Evolutionary conservation across 2,113 vertebrate species (phyloP).

Genomic region (Oxyruncus cristatus): DNA sequence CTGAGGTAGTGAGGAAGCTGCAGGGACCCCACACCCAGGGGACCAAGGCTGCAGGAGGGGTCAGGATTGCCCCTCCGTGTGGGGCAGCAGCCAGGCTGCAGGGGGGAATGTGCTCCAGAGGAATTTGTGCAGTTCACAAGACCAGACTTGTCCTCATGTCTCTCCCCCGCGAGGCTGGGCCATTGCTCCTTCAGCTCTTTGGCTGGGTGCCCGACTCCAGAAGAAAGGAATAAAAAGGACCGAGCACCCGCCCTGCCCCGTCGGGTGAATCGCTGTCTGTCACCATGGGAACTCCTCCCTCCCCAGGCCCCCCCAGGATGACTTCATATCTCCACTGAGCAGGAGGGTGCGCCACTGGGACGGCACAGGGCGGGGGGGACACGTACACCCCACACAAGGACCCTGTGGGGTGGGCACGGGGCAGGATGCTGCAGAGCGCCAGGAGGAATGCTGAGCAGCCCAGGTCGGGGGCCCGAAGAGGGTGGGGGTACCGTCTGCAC

Average conservation of each 20-base stretch:
- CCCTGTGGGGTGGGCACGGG: rapidly evolving
- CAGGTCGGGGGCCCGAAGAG: not conserved
- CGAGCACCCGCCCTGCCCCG: conserved; percentile 36
- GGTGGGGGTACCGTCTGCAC: rapidly evolving
- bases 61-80: not conserved
- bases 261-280: conserved; percentile 52
- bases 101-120: not conserved
- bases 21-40: not conserved
- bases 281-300: conserved; percentile 59
- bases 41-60: not conserved
- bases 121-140: not conserved
- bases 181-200: conserved; percentile 44
- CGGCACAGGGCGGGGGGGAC: not conserved
- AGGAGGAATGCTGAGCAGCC: not conserved
- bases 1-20: not conserved
- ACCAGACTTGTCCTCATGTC: conserved; percentile 18
- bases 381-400: not conserved
- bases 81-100: not conserved
- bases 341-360: not conserved
- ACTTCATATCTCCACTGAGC: conserved; percentile 1
- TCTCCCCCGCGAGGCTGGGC: not conserved
- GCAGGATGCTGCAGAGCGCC: not conserved
- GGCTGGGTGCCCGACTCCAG: conserved; percentile 37
- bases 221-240: conserved; percentile 42
- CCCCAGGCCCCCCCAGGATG: not conserved